Percentiles rank a stretch among this genome's conserved stretches.
These are phyloP conservation scores for Penaeus vannamei DNA, from an alignment of 1,140 invertebrate genomes.

Conservation along the genomic window DNA sequence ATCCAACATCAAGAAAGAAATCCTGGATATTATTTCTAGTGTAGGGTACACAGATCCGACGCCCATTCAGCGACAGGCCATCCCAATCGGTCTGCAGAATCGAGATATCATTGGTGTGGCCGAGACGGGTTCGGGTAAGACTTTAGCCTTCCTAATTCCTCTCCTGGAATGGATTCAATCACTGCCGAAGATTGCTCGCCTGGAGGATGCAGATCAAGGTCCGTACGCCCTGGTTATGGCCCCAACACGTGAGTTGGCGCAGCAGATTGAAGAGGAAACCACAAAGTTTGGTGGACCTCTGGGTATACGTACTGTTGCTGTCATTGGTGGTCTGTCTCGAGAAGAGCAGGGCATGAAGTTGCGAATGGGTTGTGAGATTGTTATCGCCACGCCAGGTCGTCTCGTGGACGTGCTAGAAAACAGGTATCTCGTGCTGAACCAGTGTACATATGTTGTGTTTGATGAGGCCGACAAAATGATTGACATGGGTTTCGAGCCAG, in stretches of 20 bases:
- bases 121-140: slow-evolving; percentile 99
- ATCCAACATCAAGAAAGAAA: slow-evolving; percentile 90
- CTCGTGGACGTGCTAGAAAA: slow-evolving; percentile 99
- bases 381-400: slow-evolving; percentile 99
- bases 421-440: slow-evolving; percentile 94
- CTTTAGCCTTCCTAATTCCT: slow-evolving; percentile 97
- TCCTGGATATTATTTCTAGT: slow-evolving; percentile 95
- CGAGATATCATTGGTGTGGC: slow-evolving; percentile 99
- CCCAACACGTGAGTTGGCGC: slow-evolving; percentile 98
- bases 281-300: slow-evolving; percentile 96
- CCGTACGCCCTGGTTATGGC: slow-evolving; percentile 99
- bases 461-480: slow-evolving; percentile 99
- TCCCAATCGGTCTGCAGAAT: slow-evolving; percentile 98
- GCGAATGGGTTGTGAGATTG: slow-evolving; percentile 98
- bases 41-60: slow-evolving; percentile 99
- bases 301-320: slow-evolving; percentile 96
- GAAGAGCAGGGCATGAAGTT: slow-evolving; percentile 99
- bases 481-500: slow-evolving; percentile 99
- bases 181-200: slow-evolving; percentile 93
- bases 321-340: slow-evolving; percentile 92
- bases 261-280: slow-evolving; percentile 99
- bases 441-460: slow-evolving; percentile 95
- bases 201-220: slow-evolving; percentile 92
- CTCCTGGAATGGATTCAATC: slow-evolving; percentile 98
- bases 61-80: slow-evolving; percentile 99